Evolutionary conservation across 1,140 invertebrate species (phyloP), one percentile per base, ranked within the genome.

Genomic region (Maconellicoccus hirsutus): DNA sequence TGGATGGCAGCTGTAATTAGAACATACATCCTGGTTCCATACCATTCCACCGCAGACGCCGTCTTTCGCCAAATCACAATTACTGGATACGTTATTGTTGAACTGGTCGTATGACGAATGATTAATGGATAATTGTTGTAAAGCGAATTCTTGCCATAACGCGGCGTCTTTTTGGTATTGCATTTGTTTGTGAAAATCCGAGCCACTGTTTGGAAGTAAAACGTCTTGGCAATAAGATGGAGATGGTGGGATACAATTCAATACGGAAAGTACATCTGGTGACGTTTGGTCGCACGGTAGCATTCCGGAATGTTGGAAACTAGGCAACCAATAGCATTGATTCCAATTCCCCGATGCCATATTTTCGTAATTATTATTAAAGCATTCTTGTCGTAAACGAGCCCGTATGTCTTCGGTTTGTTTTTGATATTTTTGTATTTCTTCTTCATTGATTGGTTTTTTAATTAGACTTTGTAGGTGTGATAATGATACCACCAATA

Each of bases 401-500:
- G 61, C 71, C 23, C 71, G 72, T 25, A 72, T 63, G n/a, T 70
- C 42, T 21, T 74, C 72, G 61, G 71, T 72, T 59, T 74, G 74
- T 72, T 73, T 71, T 72, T 73, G 70, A 59, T 74, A 69, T 69
- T 75, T 77, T 59, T 70, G 74, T 42, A 73, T 70, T 74, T 74
- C 71, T 59, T 74, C 75, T 22, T 77, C 74, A 42, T 76, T 75
- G 10, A 74, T 72, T 38, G 75, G 76, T 42, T 72, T 74, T 76
- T 79, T 72, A 78, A 90, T 77, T 22, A 91, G 86, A n/a, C 84
- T 84, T 78, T 90, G 88, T 22, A 92, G 78, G 79, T 90, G 88
- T 1, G 85, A 82, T 75, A 91, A 79, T 25, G 88, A 89, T 74
- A 92, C 86, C 0, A 91, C 89, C 6, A 91, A 77, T 71, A 92